Base-by-base conservation (phyloP, 2,888 invertebrate species). In the Mythimna ferrago region DNA sequence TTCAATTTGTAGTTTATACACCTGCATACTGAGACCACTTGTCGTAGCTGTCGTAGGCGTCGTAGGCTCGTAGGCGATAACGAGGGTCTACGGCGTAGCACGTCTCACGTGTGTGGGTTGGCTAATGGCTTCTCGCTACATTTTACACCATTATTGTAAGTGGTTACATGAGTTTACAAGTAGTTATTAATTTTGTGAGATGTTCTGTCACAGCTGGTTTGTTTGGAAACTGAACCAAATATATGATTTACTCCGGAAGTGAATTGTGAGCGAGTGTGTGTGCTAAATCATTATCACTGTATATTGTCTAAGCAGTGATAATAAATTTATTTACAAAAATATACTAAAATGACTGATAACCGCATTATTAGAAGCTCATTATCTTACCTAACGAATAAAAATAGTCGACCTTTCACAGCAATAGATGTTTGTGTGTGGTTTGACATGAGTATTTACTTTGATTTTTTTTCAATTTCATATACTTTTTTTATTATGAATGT, bases 81-180 rank as follows among this genome's bases (percentile, higher is more conserved):
- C 58, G 60, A 74, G 64, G 53, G 73, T 61, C 80, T 85, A 70
- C 83, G 71, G 57, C 79, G 72, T 82, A 76, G 82, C 80, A 61
- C 63, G 60, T 58, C 65, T 71, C 57, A 83, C 14, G 51, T 72
- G 70, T 73, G 70, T 53, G 65, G 63, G 75, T 26, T 63, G 66
- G 68, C 51, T 60, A 64, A 78, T 66, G 66, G 48, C 63, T 67
- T 35, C 81, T 64, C 53, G 66, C 66, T 71, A 76, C 26, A 61
- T 51, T 38, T 51, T 48, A 71, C 54, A 19, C 56, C 63, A 53
- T 51, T 41, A 63, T 41, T 48, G n/a, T 64, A 71, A 79, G 66
- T 76, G 71, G 41, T 54, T 78, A 58, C 32, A 41, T 44, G 41
- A 66, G 44, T 70, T 57, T 44, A 68, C 35, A 70, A 72, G 54